Evolutionary conservation across 2,113 vertebrate species (phyloP), one percentile per base, ranked within the genome.

Genomic region (Zonotrichia leucophrys): DNA sequence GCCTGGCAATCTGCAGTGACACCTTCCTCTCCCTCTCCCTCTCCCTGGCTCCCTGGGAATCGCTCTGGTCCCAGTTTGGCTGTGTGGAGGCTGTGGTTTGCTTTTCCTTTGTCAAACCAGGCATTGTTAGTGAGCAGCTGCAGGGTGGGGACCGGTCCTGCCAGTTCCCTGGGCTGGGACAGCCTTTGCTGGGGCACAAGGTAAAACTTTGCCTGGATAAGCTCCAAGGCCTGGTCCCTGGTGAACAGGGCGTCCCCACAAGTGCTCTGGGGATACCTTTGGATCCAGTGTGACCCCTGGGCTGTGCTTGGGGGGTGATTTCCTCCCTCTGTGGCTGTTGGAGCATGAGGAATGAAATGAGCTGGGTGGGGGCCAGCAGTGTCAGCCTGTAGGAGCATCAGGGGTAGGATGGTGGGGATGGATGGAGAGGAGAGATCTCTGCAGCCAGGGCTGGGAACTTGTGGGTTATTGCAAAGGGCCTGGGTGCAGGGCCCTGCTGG

Each of bases 341-440:
- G 59, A 88, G 33, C 14, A 0, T n/a, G 56, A 66, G 63, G 27
- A 88, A 37, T 0, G 2, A 27, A 30, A 15, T 0, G 0, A 77
- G 33, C 3, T 19, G 0, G 37, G 20, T 21, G 33, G 35, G 33
- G 90, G 12, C 35, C 83, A 56, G 47, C 1, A 2, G 46, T 2
- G 2, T 46, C 3, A 44, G 44, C 66, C 53, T 47, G 46, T 12
- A 47, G 46, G 46, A 46, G 46, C 11, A 11, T 46, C 20, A 3
- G 20, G 46, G 46, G 46, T 46, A 22, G 46, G 20, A 46, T 5
- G 20, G 21, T 46, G 10, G 46, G 46, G 46, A 46, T 11, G 11
- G 46, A 22, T 3, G 10, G 46, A 46, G 20, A 46, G 0, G 20
- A 22, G 46, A 46, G 20, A 46, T 46, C 46, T 46, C 46, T 46